Conservation (phyloP, 2,113 vertebrate species). For the Ctenomys sociabilis region DNA sequence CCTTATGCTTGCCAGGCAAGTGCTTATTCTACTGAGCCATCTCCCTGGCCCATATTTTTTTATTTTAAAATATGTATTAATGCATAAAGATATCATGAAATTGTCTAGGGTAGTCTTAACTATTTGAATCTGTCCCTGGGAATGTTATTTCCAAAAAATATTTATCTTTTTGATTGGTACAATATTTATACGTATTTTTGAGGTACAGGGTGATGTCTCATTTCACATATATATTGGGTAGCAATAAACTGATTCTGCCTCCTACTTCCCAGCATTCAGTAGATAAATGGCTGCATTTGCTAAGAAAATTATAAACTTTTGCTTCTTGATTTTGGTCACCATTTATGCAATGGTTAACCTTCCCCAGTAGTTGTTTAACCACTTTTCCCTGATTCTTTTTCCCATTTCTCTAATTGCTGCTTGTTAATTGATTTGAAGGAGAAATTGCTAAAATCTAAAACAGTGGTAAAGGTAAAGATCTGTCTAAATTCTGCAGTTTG, state of each 20-base stretch:
- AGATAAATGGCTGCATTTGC: neutral
- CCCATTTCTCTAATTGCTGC: neutral
- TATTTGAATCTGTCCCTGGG: neutral
- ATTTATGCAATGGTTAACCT: slow-evolving; percentile 16
- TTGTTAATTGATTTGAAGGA: slow-evolving; percentile 8
- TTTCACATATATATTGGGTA: neutral
- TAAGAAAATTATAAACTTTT: neutral
- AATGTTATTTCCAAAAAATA: neutral
- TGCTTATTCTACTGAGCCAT: too few species aligned
- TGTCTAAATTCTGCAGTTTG: neutral
- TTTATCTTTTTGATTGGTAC: neutral
- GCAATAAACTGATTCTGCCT: neutral
- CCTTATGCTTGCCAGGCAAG: too few species aligned
- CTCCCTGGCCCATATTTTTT: too few species aligned
- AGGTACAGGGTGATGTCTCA: neutral
- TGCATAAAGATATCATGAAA: neutral
- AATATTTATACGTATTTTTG: neutral
- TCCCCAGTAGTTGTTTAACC: neutral
- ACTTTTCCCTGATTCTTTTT: neutral
- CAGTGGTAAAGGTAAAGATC: neutral
- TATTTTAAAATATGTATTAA: neutral
- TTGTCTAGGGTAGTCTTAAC: neutral
- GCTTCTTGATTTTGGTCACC: neutral
- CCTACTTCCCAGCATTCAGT: neutral
- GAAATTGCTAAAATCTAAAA: neutral